Conservation (phyloP, 2,113 vertebrate species). For the Microtus oregoni region DNA sequence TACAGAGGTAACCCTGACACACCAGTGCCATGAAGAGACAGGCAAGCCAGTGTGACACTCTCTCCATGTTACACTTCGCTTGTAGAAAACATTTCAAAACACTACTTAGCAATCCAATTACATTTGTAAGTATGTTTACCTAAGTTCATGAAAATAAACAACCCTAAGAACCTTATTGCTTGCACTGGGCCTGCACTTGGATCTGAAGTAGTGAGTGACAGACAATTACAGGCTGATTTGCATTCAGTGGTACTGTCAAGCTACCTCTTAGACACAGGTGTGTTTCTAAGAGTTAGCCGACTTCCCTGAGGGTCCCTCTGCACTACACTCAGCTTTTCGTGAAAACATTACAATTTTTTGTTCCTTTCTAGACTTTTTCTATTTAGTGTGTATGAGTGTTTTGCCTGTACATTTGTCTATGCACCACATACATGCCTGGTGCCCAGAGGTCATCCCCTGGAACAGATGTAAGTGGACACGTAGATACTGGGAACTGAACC, state of each 20-base stretch:
- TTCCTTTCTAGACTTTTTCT: not conserved
- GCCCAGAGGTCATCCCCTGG: not conserved
- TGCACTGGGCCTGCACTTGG: not conserved
- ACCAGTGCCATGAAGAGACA: not conserved
- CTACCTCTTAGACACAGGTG: constrained; percentile 44
- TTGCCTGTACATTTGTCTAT: not conserved
- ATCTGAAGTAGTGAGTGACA: constrained; percentile 33
- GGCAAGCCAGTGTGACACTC: not conserved
- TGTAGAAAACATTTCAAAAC: constrained; percentile 67
- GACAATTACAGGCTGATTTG: constrained; percentile 36
- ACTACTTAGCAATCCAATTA: constrained; percentile 50
- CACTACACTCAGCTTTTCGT: constrained; percentile 43
- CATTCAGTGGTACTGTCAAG: constrained; percentile 54
- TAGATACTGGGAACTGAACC: not conserved
- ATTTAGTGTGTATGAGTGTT: not conserved
- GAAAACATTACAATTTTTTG: not conserved
- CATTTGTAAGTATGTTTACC: not conserved
- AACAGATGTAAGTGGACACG: not conserved
- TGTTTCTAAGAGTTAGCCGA: not conserved
- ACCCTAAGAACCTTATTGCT: constrained; percentile 33
- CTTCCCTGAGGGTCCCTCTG: constrained; percentile 20
- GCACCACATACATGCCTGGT: not conserved
- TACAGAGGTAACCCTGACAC: not conserved
- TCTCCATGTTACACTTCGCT: not conserved
- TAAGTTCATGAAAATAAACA: constrained; percentile 50